Conservation (phyloP, 1,140 invertebrate genomes). For the Drosophila lowei region DNA sequence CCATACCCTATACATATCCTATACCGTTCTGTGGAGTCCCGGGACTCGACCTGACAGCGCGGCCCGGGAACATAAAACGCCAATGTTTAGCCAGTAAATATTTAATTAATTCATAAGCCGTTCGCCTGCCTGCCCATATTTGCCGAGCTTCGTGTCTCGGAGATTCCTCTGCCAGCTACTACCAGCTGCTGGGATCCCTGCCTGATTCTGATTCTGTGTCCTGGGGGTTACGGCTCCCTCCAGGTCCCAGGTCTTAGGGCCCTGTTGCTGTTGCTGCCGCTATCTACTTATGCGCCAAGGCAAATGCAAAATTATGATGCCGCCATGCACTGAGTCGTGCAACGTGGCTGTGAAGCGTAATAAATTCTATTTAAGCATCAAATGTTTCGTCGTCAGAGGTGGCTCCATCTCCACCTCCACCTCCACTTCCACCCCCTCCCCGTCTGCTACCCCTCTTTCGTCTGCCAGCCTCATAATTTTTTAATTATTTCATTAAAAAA, state of each 20-base stretch:
- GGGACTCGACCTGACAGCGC: slow-evolving; percentile 2
- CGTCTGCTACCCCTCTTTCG: not conserved
- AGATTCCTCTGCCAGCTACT: slow-evolving; percentile 4
- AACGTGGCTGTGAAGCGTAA: slow-evolving; percentile 53
- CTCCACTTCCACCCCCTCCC: not conserved
- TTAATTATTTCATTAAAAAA: slow-evolving; percentile 57
- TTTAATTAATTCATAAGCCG: slow-evolving; percentile 78
- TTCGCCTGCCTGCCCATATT: slow-evolving; percentile 42
- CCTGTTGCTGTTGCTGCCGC: slow-evolving; percentile 12
- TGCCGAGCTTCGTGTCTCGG: not conserved
- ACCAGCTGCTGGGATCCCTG: slow-evolving; percentile 14
- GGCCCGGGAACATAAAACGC: slow-evolving; percentile 57
- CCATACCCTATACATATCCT: not conserved
- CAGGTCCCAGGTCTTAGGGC: not conserved
- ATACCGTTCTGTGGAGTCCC: slow-evolving; percentile 5
- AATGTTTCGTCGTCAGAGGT: slow-evolving; percentile 22
- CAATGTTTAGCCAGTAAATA: slow-evolving; percentile 73
- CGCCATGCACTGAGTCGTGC: slow-evolving; percentile 47
- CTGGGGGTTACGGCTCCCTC: not conserved
- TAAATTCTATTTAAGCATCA: slow-evolving; percentile 65
- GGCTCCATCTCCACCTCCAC: not conserved
- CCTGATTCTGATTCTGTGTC: not conserved
- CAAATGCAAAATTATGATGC: slow-evolving; percentile 71
- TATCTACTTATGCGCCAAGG: slow-evolving; percentile 44
- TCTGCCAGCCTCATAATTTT: slow-evolving; percentile 36